Conservation (phyloP, 64 coral and sea anemone species). For the Stylophora pistillata region DNA sequence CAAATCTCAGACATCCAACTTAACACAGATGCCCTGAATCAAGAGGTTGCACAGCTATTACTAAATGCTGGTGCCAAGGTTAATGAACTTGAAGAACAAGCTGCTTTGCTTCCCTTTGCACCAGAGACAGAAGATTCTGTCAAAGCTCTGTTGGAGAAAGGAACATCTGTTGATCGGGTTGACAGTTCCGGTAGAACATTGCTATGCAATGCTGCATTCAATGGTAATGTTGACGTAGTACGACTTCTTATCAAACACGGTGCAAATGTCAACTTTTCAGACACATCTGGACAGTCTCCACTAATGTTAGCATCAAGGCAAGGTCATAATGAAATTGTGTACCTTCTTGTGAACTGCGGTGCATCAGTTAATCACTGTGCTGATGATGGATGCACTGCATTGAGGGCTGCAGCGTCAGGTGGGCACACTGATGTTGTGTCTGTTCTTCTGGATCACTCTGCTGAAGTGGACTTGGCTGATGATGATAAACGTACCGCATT, state of each 20-base stretch:
- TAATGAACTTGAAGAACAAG: constrained; percentile 44
- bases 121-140: constrained; percentile 85
- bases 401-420: constrained; percentile 85
- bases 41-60: constrained; percentile 75
- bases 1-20: constrained; percentile 68
- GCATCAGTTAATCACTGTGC: constrained; percentile 76
- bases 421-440: constrained; percentile 94
- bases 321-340: constrained; percentile 91
- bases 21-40: constrained; percentile 52
- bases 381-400: constrained; percentile 91
- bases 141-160: constrained; percentile 79
- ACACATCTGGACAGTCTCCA: constrained; percentile 83
- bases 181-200: constrained; percentile 79
- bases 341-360: constrained; percentile 98
- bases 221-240: constrained; percentile 84
- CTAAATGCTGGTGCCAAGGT: constrained; percentile 86
- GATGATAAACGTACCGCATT: constrained; percentile 91
- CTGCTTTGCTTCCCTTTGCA: constrained; percentile 36
- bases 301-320: constrained; percentile 87
- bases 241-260: constrained; percentile 86
- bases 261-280: constrained; percentile 91
- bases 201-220: constrained; percentile 83
- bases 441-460: constrained; percentile 83
- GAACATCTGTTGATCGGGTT: constrained; percentile 62
- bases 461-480: constrained; percentile 88